Conservation (phyloP, 2,888 invertebrate genomes). For the Drosophila barbarae region DNA sequence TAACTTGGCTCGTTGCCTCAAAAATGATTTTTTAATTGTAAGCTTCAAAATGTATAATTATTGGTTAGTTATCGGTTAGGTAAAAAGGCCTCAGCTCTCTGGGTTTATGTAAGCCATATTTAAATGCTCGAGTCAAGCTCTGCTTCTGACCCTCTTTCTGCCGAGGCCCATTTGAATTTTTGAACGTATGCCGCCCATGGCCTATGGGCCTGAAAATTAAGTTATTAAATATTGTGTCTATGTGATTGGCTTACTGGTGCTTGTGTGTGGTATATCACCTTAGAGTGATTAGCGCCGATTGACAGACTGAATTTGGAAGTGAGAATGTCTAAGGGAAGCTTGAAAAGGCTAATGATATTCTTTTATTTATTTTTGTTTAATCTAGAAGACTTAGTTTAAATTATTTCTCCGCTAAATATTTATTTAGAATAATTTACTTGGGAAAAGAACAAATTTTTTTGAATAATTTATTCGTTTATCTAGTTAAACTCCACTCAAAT, state of each 20-base stretch:
- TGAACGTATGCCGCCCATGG: conserved; percentile 41
- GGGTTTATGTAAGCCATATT: conserved; percentile 64
- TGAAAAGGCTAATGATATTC: neutral
- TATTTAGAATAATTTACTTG: neutral
- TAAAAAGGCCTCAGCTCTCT: conserved; percentile 39
- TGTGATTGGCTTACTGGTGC: conserved; percentile 11
- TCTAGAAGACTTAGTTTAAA: neutral
- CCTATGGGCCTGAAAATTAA: conserved; percentile 65
- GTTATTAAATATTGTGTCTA: conserved; percentile 56
- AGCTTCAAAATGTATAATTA: conserved; percentile 62
- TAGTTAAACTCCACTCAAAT: conserved; percentile 1
- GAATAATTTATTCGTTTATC: neutral
- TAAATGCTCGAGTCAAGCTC: conserved; percentile 42
- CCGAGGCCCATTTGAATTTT: conserved; percentile 37
- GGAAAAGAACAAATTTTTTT: neutral
- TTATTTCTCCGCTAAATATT: neutral
- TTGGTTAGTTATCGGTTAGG: conserved; percentile 64
- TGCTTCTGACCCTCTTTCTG: conserved; percentile 22
- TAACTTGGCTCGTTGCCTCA: conserved; percentile 41
- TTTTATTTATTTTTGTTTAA: neutral
- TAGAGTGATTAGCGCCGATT: conserved; percentile 57
- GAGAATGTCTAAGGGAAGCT: no score
- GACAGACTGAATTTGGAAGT: conserved; percentile 37
- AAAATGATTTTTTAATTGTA: conserved; percentile 71
- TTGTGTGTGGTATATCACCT: conserved; percentile 20